Evolutionary conservation across 2,888 invertebrate genomes (phyloP).

Genomic region (Phytoseiulus persimilis): DNA sequence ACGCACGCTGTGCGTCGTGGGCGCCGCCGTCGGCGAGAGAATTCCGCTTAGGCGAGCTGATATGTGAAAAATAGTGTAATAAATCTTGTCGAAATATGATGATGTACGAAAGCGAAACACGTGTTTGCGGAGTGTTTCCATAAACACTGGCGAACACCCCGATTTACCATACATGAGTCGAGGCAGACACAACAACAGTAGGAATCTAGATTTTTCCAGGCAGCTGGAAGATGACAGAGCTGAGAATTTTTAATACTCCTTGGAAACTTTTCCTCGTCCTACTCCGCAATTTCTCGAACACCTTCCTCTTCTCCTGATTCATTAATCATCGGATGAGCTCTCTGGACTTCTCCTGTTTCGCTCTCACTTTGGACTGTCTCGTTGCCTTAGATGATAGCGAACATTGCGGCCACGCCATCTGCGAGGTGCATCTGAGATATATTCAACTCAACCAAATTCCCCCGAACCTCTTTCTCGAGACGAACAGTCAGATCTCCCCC

Average conservation of each 20-base stretch:
- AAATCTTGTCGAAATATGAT: not conserved
- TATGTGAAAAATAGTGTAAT: slow-evolving; percentile 5
- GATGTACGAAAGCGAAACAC: not conserved
- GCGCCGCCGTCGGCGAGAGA: not conserved
- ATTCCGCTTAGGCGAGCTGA: slow-evolving; percentile 5
- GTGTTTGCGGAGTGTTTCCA: not conserved
- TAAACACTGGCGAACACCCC: not conserved
- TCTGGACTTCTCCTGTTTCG: not conserved
- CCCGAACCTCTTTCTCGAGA: not conserved
- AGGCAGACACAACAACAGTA: not conserved
- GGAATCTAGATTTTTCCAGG: not conserved
- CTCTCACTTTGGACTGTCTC: not conserved
- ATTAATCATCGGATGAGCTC: not conserved
- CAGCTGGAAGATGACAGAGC: not conserved
- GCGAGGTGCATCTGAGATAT: no score
- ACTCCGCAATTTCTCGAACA: not conserved
- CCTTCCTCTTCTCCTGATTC: not conserved
- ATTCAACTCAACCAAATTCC: not conserved
- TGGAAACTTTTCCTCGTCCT: not conserved
- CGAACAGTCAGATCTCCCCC: not conserved
- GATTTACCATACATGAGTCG: not conserved
- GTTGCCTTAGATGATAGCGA: not conserved
- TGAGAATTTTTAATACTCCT: not conserved
- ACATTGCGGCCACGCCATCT: no score
- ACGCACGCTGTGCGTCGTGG: not conserved